Conservation (phyloP, 2,888 invertebrate species). For the Acanthosepion lycidas region DNA sequence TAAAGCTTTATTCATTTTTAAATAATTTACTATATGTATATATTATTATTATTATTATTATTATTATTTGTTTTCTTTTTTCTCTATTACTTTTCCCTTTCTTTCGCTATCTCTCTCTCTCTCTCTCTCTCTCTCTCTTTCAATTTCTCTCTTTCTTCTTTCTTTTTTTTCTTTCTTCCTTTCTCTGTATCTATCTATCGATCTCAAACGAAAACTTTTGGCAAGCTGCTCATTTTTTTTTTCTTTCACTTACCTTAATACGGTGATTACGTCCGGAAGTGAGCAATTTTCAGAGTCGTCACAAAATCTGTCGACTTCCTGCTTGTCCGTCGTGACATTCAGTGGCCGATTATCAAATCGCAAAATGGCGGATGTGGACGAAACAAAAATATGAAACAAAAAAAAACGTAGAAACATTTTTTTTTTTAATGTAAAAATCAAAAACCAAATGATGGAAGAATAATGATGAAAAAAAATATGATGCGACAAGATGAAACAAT, state of each 20-base stretch:
- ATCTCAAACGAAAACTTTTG: background rate
- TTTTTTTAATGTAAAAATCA: background rate
- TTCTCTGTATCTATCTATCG: background rate
- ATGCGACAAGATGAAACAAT: conserved; percentile 33
- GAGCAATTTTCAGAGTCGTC: background rate
- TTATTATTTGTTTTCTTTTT: too few relatives aligned
- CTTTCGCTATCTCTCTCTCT: background rate
- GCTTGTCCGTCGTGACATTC: conserved; percentile 33
- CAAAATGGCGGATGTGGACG: conserved; percentile 33
- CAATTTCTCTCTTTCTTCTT: background rate
- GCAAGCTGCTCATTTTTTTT: background rate
- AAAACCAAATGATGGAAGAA: background rate
- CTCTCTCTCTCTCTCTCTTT: background rate
- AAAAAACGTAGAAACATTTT: background rate
- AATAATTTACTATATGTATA: too few relatives aligned
- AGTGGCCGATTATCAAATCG: conserved; percentile 10
- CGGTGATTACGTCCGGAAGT: background rate
- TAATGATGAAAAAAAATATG: conserved; percentile 10
- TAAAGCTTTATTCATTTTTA: too few relatives aligned
- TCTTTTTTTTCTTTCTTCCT: background rate
- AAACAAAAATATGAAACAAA: conserved; percentile 15
- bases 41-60: too few relatives aligned
- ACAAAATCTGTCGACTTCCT: conserved; percentile 33
- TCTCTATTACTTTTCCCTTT: background rate
- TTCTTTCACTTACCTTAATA: background rate